Conservation (phyloP, 2,888 invertebrate genomes). For the Lithophane semibrunnea region DNA sequence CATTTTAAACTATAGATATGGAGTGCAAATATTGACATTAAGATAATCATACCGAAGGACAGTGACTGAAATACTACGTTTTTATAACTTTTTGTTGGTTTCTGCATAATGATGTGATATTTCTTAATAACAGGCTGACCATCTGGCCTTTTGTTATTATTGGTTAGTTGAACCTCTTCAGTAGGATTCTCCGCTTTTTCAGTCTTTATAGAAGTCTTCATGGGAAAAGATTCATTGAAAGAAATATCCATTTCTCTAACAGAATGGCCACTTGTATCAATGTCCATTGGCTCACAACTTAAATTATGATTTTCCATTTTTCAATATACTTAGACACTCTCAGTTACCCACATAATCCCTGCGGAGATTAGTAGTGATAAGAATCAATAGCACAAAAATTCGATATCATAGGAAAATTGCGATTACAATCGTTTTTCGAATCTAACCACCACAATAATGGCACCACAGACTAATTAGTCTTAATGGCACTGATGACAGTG, state of each 20-base stretch:
- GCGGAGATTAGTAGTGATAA: not conserved
- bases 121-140: conserved; percentile 68
- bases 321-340: not conserved
- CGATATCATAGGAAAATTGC: not conserved
- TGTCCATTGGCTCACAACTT: conserved; percentile 86
- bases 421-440: conserved; percentile 28
- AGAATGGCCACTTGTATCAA: conserved; percentile 83
- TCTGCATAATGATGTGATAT: conserved; percentile 71
- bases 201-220: conserved; percentile 27
- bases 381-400: not conserved
- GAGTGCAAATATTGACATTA: conserved; percentile 72
- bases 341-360: not conserved
- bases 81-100: conserved; percentile 50
- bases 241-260: conserved; percentile 80
- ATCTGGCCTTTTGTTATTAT: conserved; percentile 4
- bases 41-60: conserved; percentile 58
- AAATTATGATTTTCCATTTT: conserved; percentile 69
- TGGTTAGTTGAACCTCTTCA: conserved; percentile 6
- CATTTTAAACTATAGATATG: conserved; percentile 76
- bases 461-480: too few relatives aligned
- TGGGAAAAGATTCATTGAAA: conserved; percentile 63
- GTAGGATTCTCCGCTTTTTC: conserved; percentile 12
- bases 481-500: not conserved
- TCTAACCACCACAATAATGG: conserved; percentile 38
- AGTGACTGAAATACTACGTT: conserved; percentile 58